These are phyloP conservation scores for Meandrina meandrites DNA, from an alignment of 92 coral and sea anemone species.

Conservation along the genomic window DNA sequence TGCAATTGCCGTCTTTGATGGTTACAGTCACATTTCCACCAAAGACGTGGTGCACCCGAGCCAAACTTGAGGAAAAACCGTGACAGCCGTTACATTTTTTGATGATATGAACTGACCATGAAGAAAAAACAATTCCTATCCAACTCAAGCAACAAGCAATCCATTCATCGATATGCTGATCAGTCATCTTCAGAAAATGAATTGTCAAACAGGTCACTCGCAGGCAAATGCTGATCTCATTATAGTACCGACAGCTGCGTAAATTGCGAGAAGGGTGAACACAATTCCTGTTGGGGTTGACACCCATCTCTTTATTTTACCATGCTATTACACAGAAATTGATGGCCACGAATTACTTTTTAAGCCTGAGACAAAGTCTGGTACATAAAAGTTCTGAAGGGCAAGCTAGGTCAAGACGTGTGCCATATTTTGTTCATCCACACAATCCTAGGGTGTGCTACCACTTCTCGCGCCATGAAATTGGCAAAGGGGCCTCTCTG, in stretches of 20 bases:
- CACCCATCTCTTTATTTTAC: conserved; percentile 42
- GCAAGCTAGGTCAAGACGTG: conserved; percentile 34
- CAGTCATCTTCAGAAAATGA: too few relatives aligned
- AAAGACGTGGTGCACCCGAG: too few relatives aligned
- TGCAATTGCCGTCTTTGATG: conserved; percentile 7
- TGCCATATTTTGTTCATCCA: conserved; percentile 36
- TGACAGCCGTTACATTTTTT: too few relatives aligned
- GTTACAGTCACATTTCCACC: background rate
- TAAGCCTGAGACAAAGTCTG: conserved; percentile 53
- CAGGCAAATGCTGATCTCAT: conserved; percentile 58
- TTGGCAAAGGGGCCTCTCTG: conserved; percentile 51
- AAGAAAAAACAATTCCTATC: too few relatives aligned
- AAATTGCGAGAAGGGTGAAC: too few relatives aligned
- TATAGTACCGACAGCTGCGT: conserved; percentile 54
- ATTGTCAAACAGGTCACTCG: conserved; percentile 46
- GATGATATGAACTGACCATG: too few relatives aligned
- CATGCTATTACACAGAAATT: conserved; percentile 33
- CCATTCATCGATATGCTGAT: too few relatives aligned
- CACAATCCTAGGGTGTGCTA: conserved; percentile 50
- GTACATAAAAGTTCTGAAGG: too few relatives aligned
- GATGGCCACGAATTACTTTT: conserved; percentile 35
- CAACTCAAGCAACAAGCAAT: too few relatives aligned
- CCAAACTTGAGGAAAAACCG: too few relatives aligned
- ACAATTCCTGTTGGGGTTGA: too few relatives aligned
- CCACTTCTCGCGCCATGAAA: conserved; percentile 54